Conservation (phyloP, 2,888 invertebrate species). For the Platycnemis pennipes region DNA sequence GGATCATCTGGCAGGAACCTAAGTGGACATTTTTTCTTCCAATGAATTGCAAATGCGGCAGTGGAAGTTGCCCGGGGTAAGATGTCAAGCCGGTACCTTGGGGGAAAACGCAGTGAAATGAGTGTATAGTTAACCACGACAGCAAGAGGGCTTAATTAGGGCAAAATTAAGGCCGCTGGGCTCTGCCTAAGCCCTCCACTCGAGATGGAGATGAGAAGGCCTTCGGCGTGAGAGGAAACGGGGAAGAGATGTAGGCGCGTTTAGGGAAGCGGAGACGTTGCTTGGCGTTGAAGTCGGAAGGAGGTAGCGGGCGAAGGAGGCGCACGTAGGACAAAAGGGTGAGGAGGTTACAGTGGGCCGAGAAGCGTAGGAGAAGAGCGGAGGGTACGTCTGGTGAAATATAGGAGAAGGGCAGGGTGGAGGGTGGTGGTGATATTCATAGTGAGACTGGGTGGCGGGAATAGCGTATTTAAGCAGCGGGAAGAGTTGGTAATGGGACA, state of each 20-base stretch:
- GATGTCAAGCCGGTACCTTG: background rate
- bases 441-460: background rate
- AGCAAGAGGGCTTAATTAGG: constrained; percentile 8
- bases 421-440: background rate
- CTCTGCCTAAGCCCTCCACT: background rate
- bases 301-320: background rate
- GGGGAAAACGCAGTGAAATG: background rate
- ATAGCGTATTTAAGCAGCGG: background rate
- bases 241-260: background rate
- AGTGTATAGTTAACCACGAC: background rate
- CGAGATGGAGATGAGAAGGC: constrained; percentile 19
- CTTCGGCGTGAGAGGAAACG: background rate
- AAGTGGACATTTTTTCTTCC: background rate
- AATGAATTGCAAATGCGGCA: background rate
- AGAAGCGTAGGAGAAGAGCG: background rate
- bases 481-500: background rate
- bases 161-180: background rate
- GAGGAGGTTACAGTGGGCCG: background rate
- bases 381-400: background rate
- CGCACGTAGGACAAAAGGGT: background rate
- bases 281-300: background rate
- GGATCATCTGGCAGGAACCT: too few species aligned
- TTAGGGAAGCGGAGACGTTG: background rate
- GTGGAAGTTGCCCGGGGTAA: background rate
- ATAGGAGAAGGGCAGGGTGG: background rate